Conservation (phyloP, 2,888 invertebrate species). For the Rhamphomyia laevipes region DNA sequence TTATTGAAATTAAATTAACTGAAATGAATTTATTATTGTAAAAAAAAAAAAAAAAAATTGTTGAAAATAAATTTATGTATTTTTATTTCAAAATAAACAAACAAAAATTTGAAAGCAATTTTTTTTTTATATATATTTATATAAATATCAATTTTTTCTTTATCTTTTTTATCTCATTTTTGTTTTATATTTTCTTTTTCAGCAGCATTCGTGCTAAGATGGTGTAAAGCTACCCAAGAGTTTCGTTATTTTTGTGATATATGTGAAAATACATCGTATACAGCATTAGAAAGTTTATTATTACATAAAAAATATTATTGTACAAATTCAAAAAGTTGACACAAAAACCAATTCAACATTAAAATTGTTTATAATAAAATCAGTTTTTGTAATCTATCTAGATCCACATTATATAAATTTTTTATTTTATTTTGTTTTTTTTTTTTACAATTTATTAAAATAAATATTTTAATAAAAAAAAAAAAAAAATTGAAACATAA, state of each 20-base stretch:
- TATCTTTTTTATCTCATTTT: not conserved
- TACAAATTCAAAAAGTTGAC: too few relatives aligned
- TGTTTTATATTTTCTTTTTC: not conserved
- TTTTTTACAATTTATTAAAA: too few relatives aligned
- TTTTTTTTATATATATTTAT: too few relatives aligned
- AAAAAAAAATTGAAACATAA: too few relatives aligned
- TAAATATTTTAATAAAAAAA: too few relatives aligned
- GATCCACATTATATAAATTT: too few relatives aligned
- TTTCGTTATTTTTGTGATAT: conserved; percentile 1
- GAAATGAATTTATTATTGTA: not conserved
- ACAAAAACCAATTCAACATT: too few relatives aligned
- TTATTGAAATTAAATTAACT: not conserved
- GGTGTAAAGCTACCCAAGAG: not conserved
- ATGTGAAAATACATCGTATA: not conserved
- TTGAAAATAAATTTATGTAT: not conserved
- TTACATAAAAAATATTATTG: conserved; percentile 1
- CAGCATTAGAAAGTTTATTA: not conserved
- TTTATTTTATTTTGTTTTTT: too few relatives aligned
- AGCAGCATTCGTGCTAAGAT: not conserved
- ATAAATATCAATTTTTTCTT: not conserved
- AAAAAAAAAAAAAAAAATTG: not conserved
- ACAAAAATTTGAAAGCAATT: not conserved
- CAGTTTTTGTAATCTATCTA: too few relatives aligned
- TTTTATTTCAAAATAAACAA: not conserved
- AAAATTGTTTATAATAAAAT: too few relatives aligned